A percentile compares a stretch with the other conserved stretches of the same genome.
Conservation (phyloP, 2,113 vertebrate species). For the Erythrolamprus reginae region DNA sequence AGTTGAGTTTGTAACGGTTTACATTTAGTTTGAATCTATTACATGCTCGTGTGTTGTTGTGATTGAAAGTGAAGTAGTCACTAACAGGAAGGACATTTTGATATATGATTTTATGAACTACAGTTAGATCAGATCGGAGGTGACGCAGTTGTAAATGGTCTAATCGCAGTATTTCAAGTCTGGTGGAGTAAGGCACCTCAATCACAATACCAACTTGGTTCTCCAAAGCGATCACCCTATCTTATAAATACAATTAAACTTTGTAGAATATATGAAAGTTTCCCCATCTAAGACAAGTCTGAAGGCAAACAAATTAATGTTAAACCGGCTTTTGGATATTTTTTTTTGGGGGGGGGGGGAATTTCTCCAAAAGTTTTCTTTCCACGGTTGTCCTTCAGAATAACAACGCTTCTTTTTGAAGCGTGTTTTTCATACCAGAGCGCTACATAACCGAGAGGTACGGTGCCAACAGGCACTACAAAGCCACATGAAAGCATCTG, state of each 20-base stretch:
- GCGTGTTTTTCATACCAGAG: slow-evolving; percentile 21
- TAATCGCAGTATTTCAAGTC: too few species aligned
- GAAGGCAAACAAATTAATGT: not conserved
- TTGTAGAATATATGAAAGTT: not conserved
- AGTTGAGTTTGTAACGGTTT: too few species aligned
- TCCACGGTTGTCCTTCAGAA: not conserved
- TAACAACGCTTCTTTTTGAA: not conserved
- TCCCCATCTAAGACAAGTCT: not conserved
- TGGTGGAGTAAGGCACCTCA: too few species aligned
- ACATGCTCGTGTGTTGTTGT: too few species aligned
- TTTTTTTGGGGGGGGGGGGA: not conserved
- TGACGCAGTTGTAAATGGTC: too few species aligned
- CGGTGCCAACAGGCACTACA: not conserved
- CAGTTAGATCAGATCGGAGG: too few species aligned
- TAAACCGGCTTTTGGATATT: too few species aligned
- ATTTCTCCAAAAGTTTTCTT: not conserved
- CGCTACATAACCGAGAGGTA: not conserved
- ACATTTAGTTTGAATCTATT: too few species aligned
- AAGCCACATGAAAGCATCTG: slow-evolving; percentile 37
- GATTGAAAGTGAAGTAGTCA: too few species aligned
- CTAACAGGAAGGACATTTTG: too few species aligned
- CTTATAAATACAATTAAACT: not conserved
- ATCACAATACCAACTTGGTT: not conserved
- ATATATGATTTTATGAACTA: too few species aligned
- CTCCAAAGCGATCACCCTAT: not conserved